These are phyloP conservation scores for Heptranchias perlo DNA, from an alignment of 2,113 vertebrate genomes.

Conservation along the genomic window DNA sequence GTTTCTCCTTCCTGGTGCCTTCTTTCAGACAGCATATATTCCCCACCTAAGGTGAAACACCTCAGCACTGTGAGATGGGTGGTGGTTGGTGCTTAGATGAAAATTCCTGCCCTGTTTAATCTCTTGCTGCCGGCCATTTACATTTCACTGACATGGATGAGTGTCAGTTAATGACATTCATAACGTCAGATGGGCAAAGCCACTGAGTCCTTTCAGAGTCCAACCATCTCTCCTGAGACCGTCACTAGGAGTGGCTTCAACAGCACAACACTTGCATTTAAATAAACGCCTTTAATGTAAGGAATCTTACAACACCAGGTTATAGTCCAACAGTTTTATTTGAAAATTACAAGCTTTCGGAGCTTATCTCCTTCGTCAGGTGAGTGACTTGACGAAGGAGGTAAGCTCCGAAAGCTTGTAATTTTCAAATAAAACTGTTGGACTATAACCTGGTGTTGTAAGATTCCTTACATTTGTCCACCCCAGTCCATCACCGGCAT, in stretches of 20 bases:
- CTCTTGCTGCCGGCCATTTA: background rate
- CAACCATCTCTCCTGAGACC: background rate
- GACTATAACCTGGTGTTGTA: no score
- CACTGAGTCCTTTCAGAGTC: background rate
- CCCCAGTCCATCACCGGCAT: no score
- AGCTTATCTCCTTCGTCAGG: no score
- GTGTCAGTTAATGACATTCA: background rate
- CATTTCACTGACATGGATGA: background rate
- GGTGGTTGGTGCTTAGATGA: background rate
- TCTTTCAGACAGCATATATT: background rate
- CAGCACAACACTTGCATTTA: background rate
- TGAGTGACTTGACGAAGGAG: no score
- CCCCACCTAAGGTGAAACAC: background rate
- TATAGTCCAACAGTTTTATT: no score
- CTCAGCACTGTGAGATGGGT: background rate
- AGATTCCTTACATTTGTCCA: no score
- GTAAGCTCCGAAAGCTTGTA: no score
- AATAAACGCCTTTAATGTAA: background rate
- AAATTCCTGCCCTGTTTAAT: background rate
- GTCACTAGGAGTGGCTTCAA: background rate
- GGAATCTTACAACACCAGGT: no score
- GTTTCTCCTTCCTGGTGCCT: background rate
- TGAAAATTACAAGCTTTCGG: no score
- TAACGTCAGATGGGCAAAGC: background rate
- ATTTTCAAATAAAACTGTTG: no score